Percentiles rank a stretch among this genome's conserved stretches.
Conservation (phyloP, 1,140 invertebrate genomes). For the Battus philenor region DNA sequence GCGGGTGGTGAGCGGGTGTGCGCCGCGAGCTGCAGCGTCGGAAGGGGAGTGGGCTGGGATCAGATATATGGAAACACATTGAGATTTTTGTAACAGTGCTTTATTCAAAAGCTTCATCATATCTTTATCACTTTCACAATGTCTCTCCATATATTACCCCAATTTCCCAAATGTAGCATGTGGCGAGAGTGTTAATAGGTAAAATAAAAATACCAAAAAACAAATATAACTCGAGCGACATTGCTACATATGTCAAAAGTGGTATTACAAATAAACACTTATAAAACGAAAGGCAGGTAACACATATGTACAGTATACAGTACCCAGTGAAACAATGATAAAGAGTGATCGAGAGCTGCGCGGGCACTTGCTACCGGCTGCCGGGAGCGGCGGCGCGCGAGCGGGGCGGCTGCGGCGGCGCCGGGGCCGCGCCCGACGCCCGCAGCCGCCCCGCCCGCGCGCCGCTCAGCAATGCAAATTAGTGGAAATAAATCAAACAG, state of each 20-base stretch:
- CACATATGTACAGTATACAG: conserved; percentile 70
- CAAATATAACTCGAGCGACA: conserved; percentile 67
- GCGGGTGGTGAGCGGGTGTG: too few species aligned
- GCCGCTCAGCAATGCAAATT: conserved; percentile 36
- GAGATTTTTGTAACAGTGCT: conserved; percentile 79
- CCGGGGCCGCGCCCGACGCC: neutral
- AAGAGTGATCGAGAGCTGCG: conserved; percentile 59
- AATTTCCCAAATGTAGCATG: conserved; percentile 77
- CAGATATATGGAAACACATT: conserved; percentile 79
- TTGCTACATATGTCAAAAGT: conserved; percentile 77
- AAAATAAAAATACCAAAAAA: conserved; percentile 66
- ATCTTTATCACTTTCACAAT: conserved; percentile 78
- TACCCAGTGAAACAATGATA: conserved; percentile 72
- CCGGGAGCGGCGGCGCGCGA: neutral
- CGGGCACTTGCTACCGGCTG: conserved; percentile 35
- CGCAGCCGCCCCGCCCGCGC: conserved; percentile 16
- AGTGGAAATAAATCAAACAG: conserved; percentile 55
- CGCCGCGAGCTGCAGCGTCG: neutral
- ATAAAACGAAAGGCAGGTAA: conserved; percentile 72
- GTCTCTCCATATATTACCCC: conserved; percentile 79
- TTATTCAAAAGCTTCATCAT: conserved; percentile 79
- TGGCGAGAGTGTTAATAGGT: conserved; percentile 64
- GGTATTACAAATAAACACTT: conserved; percentile 77
- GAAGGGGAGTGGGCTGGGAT: conserved; percentile 50
- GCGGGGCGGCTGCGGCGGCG: neutral